Evolutionary conservation across 2,888 invertebrate genomes (phyloP).

Genomic region (Chloroclystis v-ata): DNA sequence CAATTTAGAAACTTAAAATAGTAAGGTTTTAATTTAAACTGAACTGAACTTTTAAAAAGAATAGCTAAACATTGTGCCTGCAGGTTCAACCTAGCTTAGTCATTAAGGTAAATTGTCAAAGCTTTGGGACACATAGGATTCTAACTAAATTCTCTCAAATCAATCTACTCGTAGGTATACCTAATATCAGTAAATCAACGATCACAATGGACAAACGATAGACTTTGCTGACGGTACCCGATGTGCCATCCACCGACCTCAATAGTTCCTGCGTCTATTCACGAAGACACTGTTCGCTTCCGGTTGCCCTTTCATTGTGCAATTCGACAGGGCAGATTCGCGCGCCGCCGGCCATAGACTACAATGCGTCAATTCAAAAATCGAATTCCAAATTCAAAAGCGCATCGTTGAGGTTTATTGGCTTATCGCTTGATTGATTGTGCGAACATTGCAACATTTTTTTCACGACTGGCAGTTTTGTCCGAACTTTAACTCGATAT

Average conservation of each 20-base stretch:
- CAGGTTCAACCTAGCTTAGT: not conserved
- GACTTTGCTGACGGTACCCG: slow-evolving; percentile 41
- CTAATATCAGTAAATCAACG: not conserved
- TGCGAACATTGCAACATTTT: slow-evolving; percentile 65
- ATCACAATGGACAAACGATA: slow-evolving; percentile 10
- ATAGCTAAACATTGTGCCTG: not conserved
- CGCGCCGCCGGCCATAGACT: slow-evolving; percentile 66
- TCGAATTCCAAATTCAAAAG: slow-evolving; percentile 75
- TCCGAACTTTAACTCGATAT: slow-evolving; percentile 30
- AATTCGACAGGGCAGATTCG: slow-evolving; percentile 66
- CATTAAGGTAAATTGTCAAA: not conserved
- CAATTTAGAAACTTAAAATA: too few relatives aligned
- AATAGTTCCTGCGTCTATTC: slow-evolving; percentile 70
- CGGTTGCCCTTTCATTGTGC: slow-evolving; percentile 70
- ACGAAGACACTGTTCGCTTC: slow-evolving; percentile 69
- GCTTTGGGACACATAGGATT: not conserved
- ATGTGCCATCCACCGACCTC: slow-evolving; percentile 47
- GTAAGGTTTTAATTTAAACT: too few relatives aligned
- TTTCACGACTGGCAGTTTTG: slow-evolving; percentile 30
- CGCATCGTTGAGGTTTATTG: slow-evolving; percentile 79
- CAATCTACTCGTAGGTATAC: not conserved
- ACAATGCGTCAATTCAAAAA: slow-evolving; percentile 69
- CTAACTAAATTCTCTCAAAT: slow-evolving; percentile 1
- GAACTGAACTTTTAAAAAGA: too few relatives aligned
- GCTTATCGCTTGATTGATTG: slow-evolving; percentile 79